Base-by-base conservation (phyloP, 1,140 invertebrate species). In the Apis laboriosa region DNA sequence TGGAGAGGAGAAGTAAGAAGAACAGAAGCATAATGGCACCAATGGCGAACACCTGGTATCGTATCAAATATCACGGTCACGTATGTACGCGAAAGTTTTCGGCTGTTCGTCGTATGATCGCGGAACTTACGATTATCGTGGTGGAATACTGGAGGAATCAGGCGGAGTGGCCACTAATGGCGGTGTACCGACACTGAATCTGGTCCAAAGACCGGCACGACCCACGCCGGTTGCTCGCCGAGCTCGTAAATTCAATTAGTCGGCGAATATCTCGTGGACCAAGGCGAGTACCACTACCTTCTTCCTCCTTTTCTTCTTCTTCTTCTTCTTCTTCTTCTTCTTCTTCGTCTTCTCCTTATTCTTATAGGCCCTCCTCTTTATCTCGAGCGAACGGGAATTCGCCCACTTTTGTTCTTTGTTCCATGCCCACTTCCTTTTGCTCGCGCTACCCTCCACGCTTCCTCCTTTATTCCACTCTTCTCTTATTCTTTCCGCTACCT, bases 221-320 rank as follows among this genome's bases (percentile, higher is more conserved):
- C 81, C 87, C 85, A 85, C 84, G 83, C 77, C 84, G 87, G 83
- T 74, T 77, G 80, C 70, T 72, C 85, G 82, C 72, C 87, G 85
- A 89, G 90, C 89, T 92, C 92, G 89, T 92, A 92, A 92, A 92
- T 92, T 92, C 92, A 92, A 92, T 92, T 92, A 92, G 89, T 90
- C 90, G 84, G 90, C 86, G 87, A 91, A 91, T 90, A 92, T 91
- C 90, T 91, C 77, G 82, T 63, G 84, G 83, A 84, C 88, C 88
- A 84, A 78, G 85, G 82, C 85, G 76, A 80, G 64, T 82, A 86
- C 84, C 85, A 67, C 77, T 34, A 34, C 85, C 84, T 88, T 86
- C 86, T 86, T 83, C 86, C 86, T 77, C 81, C 86, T 86, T 77
- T 77, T 88, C 55, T 85, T 78, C 7, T 71, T 86, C 56, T 58